Conservation (phyloP, 2,888 invertebrate genomes). For the Torymus auratus region DNA sequence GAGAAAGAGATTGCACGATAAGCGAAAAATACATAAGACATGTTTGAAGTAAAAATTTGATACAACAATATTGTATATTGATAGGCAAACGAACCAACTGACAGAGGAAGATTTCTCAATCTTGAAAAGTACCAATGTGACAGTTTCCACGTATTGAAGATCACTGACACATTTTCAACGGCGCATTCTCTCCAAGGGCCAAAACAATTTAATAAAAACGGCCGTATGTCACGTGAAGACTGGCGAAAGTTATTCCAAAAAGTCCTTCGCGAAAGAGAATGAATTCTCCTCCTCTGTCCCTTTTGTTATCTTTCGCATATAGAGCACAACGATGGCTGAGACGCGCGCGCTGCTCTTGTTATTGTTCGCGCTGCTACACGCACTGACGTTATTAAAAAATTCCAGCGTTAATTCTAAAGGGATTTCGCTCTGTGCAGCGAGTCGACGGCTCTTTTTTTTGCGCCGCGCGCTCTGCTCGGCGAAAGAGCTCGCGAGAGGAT, state of each 20-base stretch:
- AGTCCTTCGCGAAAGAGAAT: slow-evolving; percentile 13
- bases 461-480: neutral
- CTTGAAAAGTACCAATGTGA: no score
- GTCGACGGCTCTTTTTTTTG: slow-evolving; percentile 9
- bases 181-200: no score
- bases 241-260: slow-evolving; percentile 10
- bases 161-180: no score
- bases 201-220: neutral
- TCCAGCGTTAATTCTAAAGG: slow-evolving; percentile 58
- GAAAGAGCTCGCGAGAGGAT: slow-evolving; percentile 27
- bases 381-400: slow-evolving; percentile 61
- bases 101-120: no score
- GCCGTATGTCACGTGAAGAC: neutral
- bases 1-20: no score
- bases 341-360: slow-evolving; percentile 11
- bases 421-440: slow-evolving; percentile 5
- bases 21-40: no score
- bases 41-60: no score
- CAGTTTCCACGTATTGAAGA: no score
- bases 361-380: slow-evolving; percentile 21
- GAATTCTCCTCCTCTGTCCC: neutral
- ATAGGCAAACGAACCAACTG: no score
- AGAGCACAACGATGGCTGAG: no score
- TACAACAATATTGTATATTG: no score
- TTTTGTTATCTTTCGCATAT: slow-evolving; percentile 17